Conservation (phyloP, 1,140 invertebrate genomes). For the Dendroctonus valens region DNA sequence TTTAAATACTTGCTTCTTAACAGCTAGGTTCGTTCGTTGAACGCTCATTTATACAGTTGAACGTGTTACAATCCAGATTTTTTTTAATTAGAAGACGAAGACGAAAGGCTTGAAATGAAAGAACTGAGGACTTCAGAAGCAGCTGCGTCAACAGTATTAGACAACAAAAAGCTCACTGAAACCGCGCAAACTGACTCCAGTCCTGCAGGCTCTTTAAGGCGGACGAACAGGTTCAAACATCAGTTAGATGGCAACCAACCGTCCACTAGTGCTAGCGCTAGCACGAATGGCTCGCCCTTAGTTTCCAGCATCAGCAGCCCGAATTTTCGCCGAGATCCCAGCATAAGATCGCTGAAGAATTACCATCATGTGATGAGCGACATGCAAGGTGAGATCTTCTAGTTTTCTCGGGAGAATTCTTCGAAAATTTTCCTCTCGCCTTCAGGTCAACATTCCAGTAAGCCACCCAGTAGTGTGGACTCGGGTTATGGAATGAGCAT, state of each 20-base stretch:
- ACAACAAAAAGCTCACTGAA: slow-evolving; percentile 7
- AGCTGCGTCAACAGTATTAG: slow-evolving; percentile 4
- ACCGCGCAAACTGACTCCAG: slow-evolving; percentile 10
- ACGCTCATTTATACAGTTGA: too few relatives aligned
- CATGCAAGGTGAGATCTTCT: slow-evolving; percentile 16
- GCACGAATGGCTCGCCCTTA: slow-evolving; percentile 9
- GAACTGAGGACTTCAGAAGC: slow-evolving; percentile 10
- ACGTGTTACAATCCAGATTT: too few relatives aligned
- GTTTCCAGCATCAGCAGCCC: slow-evolving; percentile 35
- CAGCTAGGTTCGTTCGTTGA: too few relatives aligned
- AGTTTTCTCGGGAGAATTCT: not conserved
- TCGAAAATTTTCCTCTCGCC: not conserved
- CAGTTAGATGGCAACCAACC: slow-evolving; percentile 10
- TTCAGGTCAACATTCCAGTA: slow-evolving; percentile 16
- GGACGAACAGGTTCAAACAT: not conserved
- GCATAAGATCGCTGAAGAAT: slow-evolving; percentile 40
- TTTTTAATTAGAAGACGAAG: slow-evolving; percentile 18
- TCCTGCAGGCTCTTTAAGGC: slow-evolving; percentile 11
- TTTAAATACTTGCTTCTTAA: too few relatives aligned
- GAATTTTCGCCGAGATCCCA: slow-evolving; percentile 40
- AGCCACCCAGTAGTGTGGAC: slow-evolving; percentile 40
- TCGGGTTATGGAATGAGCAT: slow-evolving; percentile 35
- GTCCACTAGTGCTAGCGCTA: slow-evolving; percentile 20
- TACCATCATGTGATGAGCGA: slow-evolving; percentile 36
- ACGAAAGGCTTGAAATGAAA: slow-evolving; percentile 30